Evolutionary conservation across 1,140 invertebrate genomes (phyloP), one percentile per base, ranked within the genome.

Genomic region (Lepidurus apus): DNA sequence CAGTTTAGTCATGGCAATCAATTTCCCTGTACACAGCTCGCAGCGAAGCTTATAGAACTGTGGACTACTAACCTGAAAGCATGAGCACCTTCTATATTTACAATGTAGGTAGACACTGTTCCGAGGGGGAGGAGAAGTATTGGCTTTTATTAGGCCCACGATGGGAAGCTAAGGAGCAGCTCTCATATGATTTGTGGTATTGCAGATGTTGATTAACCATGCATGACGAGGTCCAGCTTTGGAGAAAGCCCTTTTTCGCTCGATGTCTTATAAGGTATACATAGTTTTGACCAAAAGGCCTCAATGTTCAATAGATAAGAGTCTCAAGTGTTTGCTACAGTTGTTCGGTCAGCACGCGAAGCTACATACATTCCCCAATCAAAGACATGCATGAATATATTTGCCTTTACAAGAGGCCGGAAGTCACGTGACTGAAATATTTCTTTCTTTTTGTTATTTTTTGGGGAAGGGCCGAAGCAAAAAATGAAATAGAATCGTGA

Each of bases 1-100:
- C 9, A 13, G 53, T 65, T 65, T 65, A 21, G 53, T 65, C 53
- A 7, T 7, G 21, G 53, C 21, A 11, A 65, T 65, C 53, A 65
- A 17, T 65, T 65, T 65, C 9, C 53, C 53, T n/a, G 53, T 65
- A 13, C 53, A 21, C 13, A 65, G 53, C 53, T 65, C 13, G 53
- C 53, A 65, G 53, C 53, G 13, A 65, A 65, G 21, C 53, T 21
- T 65, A 65, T 65, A 7, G 21, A 65, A 65, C 53, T 65, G 53
- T 65, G 53, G 53, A 65, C 53, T 65, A 65, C 53, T 65, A 65
- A 65, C 53, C 53, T 65, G 53, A 65, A 65, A 65, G 53, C 53
- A 65, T 65, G 53, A 65, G 53, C n/a, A 65, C 53, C 13, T 7
- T 65, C 21, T 65, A 65, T 65, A 17, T 65, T 21, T 65, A 65